Conservation (phyloP, 2,888 invertebrate genomes). For the Pseudoips prasinana region DNA sequence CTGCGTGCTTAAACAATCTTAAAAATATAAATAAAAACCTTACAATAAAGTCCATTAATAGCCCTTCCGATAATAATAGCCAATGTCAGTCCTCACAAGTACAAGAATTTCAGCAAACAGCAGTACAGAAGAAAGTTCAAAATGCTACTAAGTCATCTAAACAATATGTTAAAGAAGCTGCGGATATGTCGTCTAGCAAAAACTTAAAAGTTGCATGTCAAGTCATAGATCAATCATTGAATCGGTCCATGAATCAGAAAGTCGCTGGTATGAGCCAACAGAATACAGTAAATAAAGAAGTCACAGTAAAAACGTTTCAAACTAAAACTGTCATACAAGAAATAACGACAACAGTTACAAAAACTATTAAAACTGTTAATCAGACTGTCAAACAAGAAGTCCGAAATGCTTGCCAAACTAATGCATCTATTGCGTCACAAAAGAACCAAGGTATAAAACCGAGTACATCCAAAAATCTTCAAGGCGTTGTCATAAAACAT, state of each 20-base stretch:
- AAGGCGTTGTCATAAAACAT: slow-evolving; percentile 53
- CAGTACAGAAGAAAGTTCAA: slow-evolving; percentile 36
- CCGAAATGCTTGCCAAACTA: slow-evolving; percentile 44
- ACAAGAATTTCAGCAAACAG: slow-evolving; percentile 24
- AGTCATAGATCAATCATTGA: slow-evolving; percentile 20
- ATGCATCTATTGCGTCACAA: slow-evolving; percentile 36
- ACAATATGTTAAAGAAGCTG: slow-evolving; percentile 32
- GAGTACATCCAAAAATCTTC: slow-evolving; percentile 41
- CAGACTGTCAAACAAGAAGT: slow-evolving; percentile 64
- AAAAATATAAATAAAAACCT: slow-evolving; percentile 56
- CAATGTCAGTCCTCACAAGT: slow-evolving; percentile 16
- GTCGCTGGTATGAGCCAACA: slow-evolving; percentile 49
- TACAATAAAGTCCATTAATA: slow-evolving; percentile 42
- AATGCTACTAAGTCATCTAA: slow-evolving; percentile 42
- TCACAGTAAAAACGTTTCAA: slow-evolving; percentile 69
- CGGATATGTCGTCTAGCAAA: slow-evolving; percentile 24
- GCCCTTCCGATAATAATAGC: slow-evolving; percentile 13
- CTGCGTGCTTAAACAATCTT: slow-evolving; percentile 43
- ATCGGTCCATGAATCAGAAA: slow-evolving; percentile 45
- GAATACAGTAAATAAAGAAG: slow-evolving; percentile 63
- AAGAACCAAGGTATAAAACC: slow-evolving; percentile 45
- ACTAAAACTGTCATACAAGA: slow-evolving; percentile 72
- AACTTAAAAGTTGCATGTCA: slow-evolving; percentile 18
- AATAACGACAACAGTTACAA: slow-evolving; percentile 74
- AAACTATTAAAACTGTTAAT: slow-evolving; percentile 72